These are phyloP conservation scores for Polyergus mexicanus DNA, from an alignment of 1,140 invertebrate genomes.

Conservation along the genomic window DNA sequence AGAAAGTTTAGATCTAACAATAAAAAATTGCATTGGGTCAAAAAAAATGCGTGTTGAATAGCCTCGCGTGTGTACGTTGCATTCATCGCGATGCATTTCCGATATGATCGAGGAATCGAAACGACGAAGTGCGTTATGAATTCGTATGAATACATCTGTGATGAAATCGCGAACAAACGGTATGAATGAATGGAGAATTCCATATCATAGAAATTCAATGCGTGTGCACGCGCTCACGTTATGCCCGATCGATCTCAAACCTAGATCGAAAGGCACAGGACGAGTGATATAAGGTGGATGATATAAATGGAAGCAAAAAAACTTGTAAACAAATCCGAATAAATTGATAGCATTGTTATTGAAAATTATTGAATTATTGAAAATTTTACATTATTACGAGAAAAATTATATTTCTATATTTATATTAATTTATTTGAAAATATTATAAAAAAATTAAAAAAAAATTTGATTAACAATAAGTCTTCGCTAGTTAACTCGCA, in stretches of 20 bases:
- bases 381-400: background rate
- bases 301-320: conserved; percentile 34
- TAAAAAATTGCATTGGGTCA: too few relatives aligned
- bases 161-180: conserved; percentile 50
- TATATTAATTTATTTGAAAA: background rate
- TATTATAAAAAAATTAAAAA: background rate
- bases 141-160: conserved; percentile 60
- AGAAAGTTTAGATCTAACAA: conserved; percentile 4
- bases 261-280: conserved; percentile 29
- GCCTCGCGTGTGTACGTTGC: conserved; percentile 21
- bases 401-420: background rate
- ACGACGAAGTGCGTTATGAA: conserved; percentile 51
- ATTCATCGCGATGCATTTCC: conserved; percentile 44
- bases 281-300: conserved; percentile 38
- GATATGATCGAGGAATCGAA: conserved; percentile 49
- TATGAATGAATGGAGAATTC: conserved; percentile 51
- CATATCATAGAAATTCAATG: conserved; percentile 49
- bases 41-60: conserved; percentile 13
- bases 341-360: background rate
- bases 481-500: conserved; percentile 55
- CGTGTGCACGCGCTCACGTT: conserved; percentile 36
- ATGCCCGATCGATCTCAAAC: conserved; percentile 48
- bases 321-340: conserved; percentile 10
- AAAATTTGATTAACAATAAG: background rate
- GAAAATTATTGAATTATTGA: too few relatives aligned